A percentile compares a stretch with the other conserved stretches of the same genome.
Evolutionary conservation across 2,888 invertebrate genomes (phyloP).

Genomic region (Calliopum simillimum): DNA sequence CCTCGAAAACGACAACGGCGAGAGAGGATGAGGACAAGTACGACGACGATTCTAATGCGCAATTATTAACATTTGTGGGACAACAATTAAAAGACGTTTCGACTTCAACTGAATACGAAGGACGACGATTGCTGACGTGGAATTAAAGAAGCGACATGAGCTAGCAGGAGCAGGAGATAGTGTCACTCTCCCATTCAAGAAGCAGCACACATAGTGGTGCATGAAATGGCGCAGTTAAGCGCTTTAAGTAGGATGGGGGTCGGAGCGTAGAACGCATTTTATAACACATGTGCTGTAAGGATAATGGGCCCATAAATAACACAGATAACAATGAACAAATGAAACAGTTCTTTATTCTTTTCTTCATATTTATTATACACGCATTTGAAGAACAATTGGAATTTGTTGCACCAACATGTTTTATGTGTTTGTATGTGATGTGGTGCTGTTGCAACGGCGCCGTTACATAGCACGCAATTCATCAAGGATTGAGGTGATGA

Average conservation of each 20-base stretch:
- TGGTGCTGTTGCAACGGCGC: slow-evolving; percentile 13
- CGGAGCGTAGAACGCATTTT: slow-evolving; percentile 2
- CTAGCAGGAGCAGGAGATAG: too few species aligned
- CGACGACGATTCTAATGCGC: slow-evolving; percentile 43
- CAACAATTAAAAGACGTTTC: slow-evolving; percentile 52
- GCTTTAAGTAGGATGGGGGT: background rate
- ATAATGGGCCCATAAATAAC: slow-evolving; percentile 63
- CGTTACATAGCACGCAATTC: slow-evolving; percentile 14
- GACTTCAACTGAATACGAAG: too few species aligned
- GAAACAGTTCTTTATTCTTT: slow-evolving; percentile 46
- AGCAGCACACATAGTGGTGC: too few species aligned
- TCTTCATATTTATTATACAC: background rate
- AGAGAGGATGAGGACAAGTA: too few species aligned
- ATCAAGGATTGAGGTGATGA: slow-evolving; percentile 6
- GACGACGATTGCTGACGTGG: too few species aligned
- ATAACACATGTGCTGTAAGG: slow-evolving; percentile 59
- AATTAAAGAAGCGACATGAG: too few species aligned
- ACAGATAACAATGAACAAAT: slow-evolving; percentile 54
- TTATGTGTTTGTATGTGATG: too few species aligned
- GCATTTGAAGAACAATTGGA: too few species aligned
- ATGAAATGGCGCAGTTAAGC: too few species aligned
- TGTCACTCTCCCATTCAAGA: too few species aligned
- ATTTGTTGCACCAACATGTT: slow-evolving; percentile 5
- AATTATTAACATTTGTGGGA: slow-evolving; percentile 60
- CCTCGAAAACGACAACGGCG: background rate